These are phyloP conservation scores for Alviniconcha strummeri DNA, from an alignment of 2,888 invertebrate genomes.

Conservation along the genomic window DNA sequence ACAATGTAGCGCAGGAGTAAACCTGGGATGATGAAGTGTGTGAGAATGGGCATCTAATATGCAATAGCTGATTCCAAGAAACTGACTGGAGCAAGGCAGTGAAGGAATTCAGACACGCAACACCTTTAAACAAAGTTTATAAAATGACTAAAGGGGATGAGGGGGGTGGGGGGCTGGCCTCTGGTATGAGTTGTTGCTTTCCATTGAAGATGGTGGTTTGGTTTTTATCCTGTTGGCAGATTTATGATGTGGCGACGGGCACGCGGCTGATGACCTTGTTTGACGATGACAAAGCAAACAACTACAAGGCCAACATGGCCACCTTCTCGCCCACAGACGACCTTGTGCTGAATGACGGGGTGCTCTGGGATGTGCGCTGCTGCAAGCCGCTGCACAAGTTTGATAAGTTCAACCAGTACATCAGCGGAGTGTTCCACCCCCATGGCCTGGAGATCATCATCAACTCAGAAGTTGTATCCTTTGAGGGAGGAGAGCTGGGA, in stretches of 20 bases:
- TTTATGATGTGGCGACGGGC: constrained; percentile 92
- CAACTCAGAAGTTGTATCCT: constrained; percentile 88
- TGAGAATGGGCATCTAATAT: no score
- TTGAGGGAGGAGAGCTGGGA: constrained; percentile 29
- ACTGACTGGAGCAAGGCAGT: no score
- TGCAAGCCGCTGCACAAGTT: constrained; percentile 94
- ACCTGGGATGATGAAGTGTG: no score
- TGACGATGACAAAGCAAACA: constrained; percentile 88
- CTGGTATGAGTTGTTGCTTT: no score
- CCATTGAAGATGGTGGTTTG: no score
- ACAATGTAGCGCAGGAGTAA: no score
- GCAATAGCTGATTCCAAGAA: no score
- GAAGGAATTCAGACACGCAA: no score
- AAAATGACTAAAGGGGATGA: no score
- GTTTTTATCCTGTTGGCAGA: constrained; percentile 71
- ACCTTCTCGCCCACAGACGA: constrained; percentile 96
- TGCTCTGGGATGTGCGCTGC: constrained; percentile 92
- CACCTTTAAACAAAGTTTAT: no score
- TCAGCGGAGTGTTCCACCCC: constrained; percentile 97
- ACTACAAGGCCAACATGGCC: constrained; percentile 94
- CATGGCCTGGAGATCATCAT: constrained; percentile 96
- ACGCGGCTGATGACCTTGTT: constrained; percentile 83
- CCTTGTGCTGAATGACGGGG: constrained; percentile 95
- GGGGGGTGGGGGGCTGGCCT: no score
- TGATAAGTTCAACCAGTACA: constrained; percentile 95